Evolutionary conservation across 2,888 invertebrate species (phyloP).

Genomic region (Serrognathus titanus): DNA sequence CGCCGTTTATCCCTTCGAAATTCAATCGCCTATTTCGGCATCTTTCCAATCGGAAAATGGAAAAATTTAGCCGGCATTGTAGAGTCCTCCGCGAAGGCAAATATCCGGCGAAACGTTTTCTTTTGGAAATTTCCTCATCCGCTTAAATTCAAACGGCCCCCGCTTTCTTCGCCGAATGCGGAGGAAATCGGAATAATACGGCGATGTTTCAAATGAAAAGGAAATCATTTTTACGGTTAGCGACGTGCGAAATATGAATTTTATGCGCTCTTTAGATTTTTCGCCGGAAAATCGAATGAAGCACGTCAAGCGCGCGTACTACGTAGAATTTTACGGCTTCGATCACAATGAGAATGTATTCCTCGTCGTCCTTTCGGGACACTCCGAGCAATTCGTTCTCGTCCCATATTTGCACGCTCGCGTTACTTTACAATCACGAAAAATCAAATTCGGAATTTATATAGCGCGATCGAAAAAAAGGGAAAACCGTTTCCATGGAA

Average conservation of each 20-base stretch:
- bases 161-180: no score
- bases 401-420: background rate
- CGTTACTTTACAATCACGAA: background rate
- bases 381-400: background rate
- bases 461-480: background rate
- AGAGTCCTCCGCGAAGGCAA: constrained; percentile 5
- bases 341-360: no score
- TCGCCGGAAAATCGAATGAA: no score
- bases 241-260: constrained; percentile 11
- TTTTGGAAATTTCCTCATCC: no score
- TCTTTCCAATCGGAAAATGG: constrained; percentile 21
- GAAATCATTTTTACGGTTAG: constrained; percentile 10
- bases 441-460: background rate
- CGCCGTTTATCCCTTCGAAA: constrained; percentile 6
- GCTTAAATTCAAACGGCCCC: no score
- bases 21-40: constrained; percentile 18
- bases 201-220: constrained; percentile 1
- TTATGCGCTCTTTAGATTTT: constrained; percentile 2
- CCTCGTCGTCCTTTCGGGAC: no score
- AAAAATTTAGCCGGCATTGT: constrained; percentile 21
- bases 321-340: no score
- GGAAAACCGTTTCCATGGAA: no score
- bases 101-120: background rate
- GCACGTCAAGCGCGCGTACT: no score
- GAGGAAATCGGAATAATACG: no score